A percentile compares a stretch with the other conserved stretches of the same genome.
phyloP scores from a whole-genome alignment of 2,113 vertebrate genomes.

The Nesogale talazaci region DNA sequence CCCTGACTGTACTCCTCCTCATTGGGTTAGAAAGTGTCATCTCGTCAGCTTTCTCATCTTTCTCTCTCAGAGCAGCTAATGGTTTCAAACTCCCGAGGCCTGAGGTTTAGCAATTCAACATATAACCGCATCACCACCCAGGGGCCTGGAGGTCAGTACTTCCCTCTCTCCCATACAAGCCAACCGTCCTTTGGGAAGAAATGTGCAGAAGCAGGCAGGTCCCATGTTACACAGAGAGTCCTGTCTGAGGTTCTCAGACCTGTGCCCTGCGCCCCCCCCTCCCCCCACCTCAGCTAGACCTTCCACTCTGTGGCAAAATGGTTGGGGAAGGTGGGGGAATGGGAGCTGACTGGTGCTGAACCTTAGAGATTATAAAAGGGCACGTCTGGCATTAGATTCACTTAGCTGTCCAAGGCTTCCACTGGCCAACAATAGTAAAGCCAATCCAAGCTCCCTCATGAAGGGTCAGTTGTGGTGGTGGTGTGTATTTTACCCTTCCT shows the following conservation, averaged over 20 bases:
- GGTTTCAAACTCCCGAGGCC: too few relatives aligned
- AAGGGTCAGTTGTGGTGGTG: constrained; percentile 78
- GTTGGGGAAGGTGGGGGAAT: background rate
- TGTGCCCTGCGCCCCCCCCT: rapidly evolving
- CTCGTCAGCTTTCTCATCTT: too few relatives aligned
- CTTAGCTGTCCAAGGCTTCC: constrained; percentile 47
- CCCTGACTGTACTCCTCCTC: too few relatives aligned
- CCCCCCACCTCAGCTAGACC: constrained; percentile 9
- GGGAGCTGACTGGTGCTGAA: background rate
- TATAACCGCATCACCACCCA: too few relatives aligned
- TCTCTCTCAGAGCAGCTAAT: too few relatives aligned
- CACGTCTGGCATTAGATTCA: constrained; percentile 17
- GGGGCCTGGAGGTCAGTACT: constrained; percentile 73
- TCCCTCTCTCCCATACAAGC: constrained; percentile 55
- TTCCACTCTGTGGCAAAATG: background rate
- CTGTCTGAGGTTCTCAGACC: background rate
- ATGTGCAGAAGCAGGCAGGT: constrained; percentile 69
- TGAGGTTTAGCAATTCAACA: too few relatives aligned
- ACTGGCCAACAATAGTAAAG: constrained; percentile 67
- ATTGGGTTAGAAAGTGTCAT: background rate
- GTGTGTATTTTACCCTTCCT: constrained; percentile 55
- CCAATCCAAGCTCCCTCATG: constrained; percentile 75
- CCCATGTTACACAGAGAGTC: constrained; percentile 63
- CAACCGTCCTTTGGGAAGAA: constrained; percentile 72
- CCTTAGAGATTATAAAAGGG: background rate